phyloP scores from a whole-genome alignment of 2,888 invertebrate species.

The Rhimphoctona megacephalus region DNA sequence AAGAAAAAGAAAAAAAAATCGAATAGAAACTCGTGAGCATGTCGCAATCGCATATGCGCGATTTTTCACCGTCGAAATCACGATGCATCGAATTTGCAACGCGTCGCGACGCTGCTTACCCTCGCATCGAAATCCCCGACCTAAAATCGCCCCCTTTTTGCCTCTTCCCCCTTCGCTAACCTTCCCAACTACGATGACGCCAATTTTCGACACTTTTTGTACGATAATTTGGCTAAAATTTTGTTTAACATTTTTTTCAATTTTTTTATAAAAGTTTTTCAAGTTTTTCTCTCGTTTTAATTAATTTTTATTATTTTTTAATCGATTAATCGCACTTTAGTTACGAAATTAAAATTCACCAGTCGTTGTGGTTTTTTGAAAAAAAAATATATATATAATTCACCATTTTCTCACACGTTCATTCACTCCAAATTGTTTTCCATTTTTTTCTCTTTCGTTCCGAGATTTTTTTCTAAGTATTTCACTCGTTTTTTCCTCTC shows the following conservation, averaged over 20 bases:
- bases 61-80: slow-evolving; percentile 23
- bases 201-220: background rate
- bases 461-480: background rate
- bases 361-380: background rate
- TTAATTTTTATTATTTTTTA: no score
- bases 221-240: background rate
- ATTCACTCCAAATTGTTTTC: no score
- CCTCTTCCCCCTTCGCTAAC: background rate
- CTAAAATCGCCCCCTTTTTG: slow-evolving; percentile 53
- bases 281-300: no score
- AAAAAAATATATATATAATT: background rate
- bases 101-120: slow-evolving; percentile 72
- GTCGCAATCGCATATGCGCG: slow-evolving; percentile 2
- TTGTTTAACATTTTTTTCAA: background rate
- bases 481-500: background rate
- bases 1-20: slow-evolving; percentile 31
- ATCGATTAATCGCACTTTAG: no score
- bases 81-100: background rate
- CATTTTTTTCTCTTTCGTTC: no score
- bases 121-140: slow-evolving; percentile 76
- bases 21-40: slow-evolving; percentile 9
- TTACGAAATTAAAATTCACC: background rate
- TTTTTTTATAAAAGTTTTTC: background rate
- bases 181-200: background rate
- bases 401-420: background rate